Conservation (phyloP, 2,113 vertebrate species). For the Chiloscyllium plagiosum region DNA sequence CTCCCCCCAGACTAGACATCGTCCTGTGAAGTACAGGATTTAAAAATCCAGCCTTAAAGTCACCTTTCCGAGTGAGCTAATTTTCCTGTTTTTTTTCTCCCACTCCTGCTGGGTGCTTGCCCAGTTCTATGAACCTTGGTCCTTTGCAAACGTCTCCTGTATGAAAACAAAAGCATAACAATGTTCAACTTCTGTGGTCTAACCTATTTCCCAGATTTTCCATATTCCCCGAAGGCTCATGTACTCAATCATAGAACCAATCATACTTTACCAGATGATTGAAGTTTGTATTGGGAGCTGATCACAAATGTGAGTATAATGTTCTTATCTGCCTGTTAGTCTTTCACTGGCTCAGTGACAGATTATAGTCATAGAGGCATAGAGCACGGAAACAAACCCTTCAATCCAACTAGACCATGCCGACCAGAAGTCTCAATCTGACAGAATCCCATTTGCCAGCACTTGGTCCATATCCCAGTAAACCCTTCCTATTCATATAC, state of each 20-base stretch:
- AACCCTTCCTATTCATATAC: too few relatives aligned
- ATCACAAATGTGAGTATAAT: neutral
- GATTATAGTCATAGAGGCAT: neutral
- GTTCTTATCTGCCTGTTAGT: neutral
- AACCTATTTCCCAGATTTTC: neutral
- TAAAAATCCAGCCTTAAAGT: neutral
- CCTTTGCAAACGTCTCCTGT: neutral
- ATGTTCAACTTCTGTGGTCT: neutral
- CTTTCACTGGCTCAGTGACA: neutral
- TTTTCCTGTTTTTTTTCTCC: neutral
- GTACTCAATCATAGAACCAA: neutral
- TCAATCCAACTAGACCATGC: too few relatives aligned
- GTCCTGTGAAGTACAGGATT: neutral
- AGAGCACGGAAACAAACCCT: too few relatives aligned
- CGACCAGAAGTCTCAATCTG: too few relatives aligned
- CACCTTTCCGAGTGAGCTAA: neutral
- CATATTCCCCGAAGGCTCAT: neutral
- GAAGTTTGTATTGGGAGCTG: neutral
- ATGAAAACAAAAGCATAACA: neutral
- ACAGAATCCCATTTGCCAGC: too few relatives aligned
- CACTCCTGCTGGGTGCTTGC: neutral
- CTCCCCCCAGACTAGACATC: neutral
- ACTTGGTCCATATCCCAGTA: too few relatives aligned
- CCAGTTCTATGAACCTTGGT: slow-evolving; percentile 2
- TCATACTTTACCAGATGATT: neutral